These are phyloP conservation scores for Spizaetus ornatus DNA, from an alignment of 2,113 vertebrate species.

Conservation along the genomic window DNA sequence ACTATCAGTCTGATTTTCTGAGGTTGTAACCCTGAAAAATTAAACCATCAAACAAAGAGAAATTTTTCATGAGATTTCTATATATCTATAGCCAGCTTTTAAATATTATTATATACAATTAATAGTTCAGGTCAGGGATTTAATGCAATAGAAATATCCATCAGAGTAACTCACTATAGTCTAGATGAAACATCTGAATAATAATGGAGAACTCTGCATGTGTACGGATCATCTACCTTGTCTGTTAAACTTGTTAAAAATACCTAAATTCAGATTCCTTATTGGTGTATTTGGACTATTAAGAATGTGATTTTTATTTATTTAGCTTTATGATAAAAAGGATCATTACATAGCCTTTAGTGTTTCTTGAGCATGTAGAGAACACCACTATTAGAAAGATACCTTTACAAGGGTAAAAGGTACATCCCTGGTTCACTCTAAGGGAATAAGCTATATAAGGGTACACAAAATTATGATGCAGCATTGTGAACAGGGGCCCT, in stretches of 20 bases:
- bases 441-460: neutral
- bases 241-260: neutral
- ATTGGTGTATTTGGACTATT: neutral
- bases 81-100: neutral
- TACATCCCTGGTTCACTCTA: fast-evolving
- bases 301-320: neutral
- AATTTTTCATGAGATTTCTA: neutral
- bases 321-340: neutral
- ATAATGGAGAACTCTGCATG: neutral
- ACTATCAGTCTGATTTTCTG: neutral
- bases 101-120: neutral
- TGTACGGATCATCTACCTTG: fast-evolving
- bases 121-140: neutral
- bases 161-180: neutral
- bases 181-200: neutral
- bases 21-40: neutral
- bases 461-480: neutral
- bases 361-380: neutral
- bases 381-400: neutral
- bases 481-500: neutral
- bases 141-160: neutral
- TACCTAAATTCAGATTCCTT: neutral
- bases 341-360: neutral
- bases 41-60: neutral
- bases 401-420: neutral